Conservation (phyloP, 2,113 vertebrate genomes). For the Rhea americana region DNA sequence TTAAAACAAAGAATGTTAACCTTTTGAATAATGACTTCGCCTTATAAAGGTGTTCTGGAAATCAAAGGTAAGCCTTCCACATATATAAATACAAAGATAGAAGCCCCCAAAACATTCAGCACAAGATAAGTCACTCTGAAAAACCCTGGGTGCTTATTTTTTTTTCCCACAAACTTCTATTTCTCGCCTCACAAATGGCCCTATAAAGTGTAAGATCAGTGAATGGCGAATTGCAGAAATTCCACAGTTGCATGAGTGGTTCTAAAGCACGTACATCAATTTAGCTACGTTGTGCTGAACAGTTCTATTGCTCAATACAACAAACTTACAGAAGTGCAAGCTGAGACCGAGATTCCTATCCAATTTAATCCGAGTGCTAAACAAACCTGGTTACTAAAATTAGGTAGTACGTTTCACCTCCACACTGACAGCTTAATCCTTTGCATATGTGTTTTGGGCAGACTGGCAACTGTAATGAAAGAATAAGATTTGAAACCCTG, state of each 20-base stretch:
- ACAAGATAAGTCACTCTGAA: neutral
- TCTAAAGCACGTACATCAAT: neutral
- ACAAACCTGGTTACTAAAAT: neutral
- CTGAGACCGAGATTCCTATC: neutral
- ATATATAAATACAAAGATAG: neutral
- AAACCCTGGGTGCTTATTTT: neutral
- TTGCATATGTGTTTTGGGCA: rapidly evolving
- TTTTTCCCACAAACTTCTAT: neutral
- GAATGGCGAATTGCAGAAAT: neutral
- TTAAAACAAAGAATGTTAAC: neutral
- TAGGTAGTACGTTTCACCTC: neutral
- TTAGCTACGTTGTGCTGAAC: neutral
- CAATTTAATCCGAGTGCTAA: neutral
- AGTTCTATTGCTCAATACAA: neutral
- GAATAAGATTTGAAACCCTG: neutral
- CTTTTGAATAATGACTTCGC: neutral
- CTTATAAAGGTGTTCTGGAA: neutral
- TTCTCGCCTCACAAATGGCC: neutral
- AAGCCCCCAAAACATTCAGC: neutral
- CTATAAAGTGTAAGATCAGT: neutral
- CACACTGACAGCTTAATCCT: neutral
- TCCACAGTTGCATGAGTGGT: neutral
- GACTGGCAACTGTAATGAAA: neutral
- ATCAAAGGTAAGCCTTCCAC: neutral
- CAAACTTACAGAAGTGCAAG: neutral